Percentiles rank a stretch among this genome's conserved stretches.
These are phyloP conservation scores for Dicrurus megarhynchus DNA, from an alignment of 2,113 vertebrate genomes.

Conservation along the genomic window DNA sequence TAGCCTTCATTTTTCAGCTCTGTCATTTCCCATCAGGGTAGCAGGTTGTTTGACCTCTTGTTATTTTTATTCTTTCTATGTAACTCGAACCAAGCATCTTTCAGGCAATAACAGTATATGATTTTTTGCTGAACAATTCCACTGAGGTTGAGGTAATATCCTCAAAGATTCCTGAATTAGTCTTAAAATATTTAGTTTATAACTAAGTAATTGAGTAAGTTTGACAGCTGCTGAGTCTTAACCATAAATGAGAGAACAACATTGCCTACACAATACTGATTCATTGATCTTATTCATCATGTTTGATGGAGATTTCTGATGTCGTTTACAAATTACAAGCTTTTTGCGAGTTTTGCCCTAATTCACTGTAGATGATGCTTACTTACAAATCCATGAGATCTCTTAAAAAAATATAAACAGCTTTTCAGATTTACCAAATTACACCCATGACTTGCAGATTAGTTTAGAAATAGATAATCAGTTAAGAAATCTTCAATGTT, in stretches of 20 bases:
- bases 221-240: background rate
- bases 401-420: background rate
- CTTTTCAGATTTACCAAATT: background rate
- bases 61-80: background rate
- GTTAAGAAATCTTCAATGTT: background rate
- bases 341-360: background rate
- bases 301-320: background rate
- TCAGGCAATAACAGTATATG: background rate
- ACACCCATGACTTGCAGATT: background rate
- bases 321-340: background rate
- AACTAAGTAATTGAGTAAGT: background rate
- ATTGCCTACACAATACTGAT: background rate
- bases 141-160: background rate
- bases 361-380: background rate
- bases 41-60: background rate
- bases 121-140: background rate
- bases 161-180: background rate
- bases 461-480: background rate
- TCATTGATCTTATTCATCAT: background rate
- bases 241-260: background rate
- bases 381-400: background rate
- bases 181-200: background rate
- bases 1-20: background rate
- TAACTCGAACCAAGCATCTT: background rate
- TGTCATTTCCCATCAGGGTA: background rate